These are phyloP conservation scores for Chymomyza fuscimana DNA, from an alignment of 2,888 invertebrate species.

Conservation along the genomic window DNA sequence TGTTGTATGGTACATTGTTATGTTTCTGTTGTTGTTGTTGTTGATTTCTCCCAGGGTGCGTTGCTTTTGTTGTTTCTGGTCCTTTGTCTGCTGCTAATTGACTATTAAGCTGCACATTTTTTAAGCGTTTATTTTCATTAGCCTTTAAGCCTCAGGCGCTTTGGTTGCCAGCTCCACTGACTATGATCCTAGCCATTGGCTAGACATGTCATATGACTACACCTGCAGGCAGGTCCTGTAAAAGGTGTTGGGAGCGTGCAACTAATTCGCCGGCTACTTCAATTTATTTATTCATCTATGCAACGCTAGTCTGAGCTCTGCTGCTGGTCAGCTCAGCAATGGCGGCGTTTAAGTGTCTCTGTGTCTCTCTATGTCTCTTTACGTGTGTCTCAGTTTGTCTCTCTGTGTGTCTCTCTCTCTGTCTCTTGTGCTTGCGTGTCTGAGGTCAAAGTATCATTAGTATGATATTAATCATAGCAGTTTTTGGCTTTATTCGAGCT, in stretches of 20 bases:
- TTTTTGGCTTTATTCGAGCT: conserved; percentile 44
- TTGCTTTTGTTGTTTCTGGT: neutral
- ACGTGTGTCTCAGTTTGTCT: neutral
- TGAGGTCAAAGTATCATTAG: conserved; percentile 28
- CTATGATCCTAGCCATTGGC: conserved; percentile 23
- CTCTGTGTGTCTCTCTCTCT: neutral
- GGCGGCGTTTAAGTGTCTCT: conserved; percentile 17
- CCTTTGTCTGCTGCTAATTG: conserved; percentile 50
- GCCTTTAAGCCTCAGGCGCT: conserved; percentile 23
- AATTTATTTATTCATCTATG: neutral
- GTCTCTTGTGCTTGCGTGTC: conserved; percentile 4
- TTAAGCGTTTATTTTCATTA: conserved; percentile 43
- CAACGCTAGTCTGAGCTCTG: conserved; percentile 17
- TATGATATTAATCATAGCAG: conserved; percentile 55
- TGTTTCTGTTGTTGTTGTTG: neutral
- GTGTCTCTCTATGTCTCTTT: neutral
- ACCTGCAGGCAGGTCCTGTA: conserved; percentile 18
- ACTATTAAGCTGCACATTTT: conserved; percentile 51
- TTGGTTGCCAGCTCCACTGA: conserved; percentile 5
- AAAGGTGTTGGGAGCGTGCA: conserved; percentile 12
- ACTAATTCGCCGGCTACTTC: conserved; percentile 16
- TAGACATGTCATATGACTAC: conserved; percentile 7
- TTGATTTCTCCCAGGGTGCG: no score
- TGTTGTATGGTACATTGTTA: neutral
- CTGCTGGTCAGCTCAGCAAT: conserved; percentile 56